These are phyloP conservation scores for Apocrypta bakeri DNA, from an alignment of 1,140 invertebrate genomes.

Conservation along the genomic window DNA sequence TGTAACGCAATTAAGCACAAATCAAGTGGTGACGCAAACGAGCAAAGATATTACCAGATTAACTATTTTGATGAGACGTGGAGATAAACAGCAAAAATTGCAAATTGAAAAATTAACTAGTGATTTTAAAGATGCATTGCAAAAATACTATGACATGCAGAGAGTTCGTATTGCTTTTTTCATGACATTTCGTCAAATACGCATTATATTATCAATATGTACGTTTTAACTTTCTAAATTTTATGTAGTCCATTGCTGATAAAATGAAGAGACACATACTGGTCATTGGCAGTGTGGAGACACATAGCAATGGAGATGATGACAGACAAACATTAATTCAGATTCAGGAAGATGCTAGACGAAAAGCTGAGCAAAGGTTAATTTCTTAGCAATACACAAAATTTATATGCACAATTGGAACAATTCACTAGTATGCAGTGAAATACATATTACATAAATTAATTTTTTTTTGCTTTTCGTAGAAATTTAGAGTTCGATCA, in stretches of 20 bases:
- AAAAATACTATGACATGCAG: slow-evolving; percentile 85
- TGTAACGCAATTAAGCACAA: slow-evolving; percentile 85
- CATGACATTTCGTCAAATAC: neutral
- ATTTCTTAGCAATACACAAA: slow-evolving; percentile 19
- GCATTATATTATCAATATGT: neutral
- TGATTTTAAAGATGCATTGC: slow-evolving; percentile 86
- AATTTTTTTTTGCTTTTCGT: slow-evolving; percentile 44
- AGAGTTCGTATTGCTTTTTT: slow-evolving; percentile 76
- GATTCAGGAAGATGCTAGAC: slow-evolving; percentile 63
- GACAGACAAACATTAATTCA: slow-evolving; percentile 70
- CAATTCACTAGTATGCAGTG: too few species aligned
- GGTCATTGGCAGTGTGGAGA: slow-evolving; percentile 70
- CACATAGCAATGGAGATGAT: slow-evolving; percentile 68
- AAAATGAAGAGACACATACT: slow-evolving; percentile 86
- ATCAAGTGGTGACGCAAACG: slow-evolving; percentile 83
- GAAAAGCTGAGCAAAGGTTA: slow-evolving; percentile 64
- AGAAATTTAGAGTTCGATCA: slow-evolving; percentile 83
- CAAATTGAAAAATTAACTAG: slow-evolving; percentile 88
- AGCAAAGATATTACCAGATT: slow-evolving; percentile 83
- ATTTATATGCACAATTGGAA: too few species aligned
- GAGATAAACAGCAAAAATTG: slow-evolving; percentile 86
- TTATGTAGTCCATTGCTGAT: slow-evolving; percentile 76
- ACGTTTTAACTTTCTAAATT: neutral
- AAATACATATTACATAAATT: neutral
- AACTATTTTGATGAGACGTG: slow-evolving; percentile 78